Conservation (phyloP, 2,888 invertebrate genomes). For the Troilus luridus region DNA sequence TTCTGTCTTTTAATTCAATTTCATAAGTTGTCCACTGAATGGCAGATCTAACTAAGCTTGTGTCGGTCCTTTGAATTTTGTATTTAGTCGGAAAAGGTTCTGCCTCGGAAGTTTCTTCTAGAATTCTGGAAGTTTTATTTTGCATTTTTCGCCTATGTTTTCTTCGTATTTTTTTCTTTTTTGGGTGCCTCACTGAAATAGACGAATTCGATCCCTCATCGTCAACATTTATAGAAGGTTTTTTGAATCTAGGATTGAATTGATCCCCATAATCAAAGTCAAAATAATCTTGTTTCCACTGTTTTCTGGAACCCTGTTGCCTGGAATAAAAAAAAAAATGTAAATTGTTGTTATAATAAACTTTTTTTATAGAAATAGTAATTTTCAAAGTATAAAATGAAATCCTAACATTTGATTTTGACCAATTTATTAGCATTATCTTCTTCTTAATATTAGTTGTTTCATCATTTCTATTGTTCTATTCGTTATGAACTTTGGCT, state of each 20-base stretch:
- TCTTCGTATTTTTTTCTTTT: constrained; percentile 24
- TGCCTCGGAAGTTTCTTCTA: neutral
- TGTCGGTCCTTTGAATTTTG: neutral
- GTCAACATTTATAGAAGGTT: neutral
- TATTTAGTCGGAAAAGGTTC: neutral
- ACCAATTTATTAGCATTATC: no score
- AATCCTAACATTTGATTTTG: no score
- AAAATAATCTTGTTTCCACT: constrained; percentile 17
- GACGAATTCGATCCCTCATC: neutral
- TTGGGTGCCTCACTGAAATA: neutral
- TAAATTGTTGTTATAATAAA: no score
- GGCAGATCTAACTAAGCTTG: neutral
- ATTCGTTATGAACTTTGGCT: no score
- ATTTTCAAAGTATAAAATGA: no score
- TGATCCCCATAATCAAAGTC: constrained; percentile 35
- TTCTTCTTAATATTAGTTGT: no score
- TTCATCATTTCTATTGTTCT: no score
- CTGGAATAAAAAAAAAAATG: constrained; percentile 20
- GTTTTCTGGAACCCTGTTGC: neutral
- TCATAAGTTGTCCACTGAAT: neutral
- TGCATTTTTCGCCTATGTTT: neutral
- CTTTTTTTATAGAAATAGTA: no score
- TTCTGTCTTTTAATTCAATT: constrained; percentile 15
- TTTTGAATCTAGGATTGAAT: constrained; percentile 8
- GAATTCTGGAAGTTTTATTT: neutral